Percentiles rank a stretch among this genome's conserved stretches.
Evolutionary conservation across 2,113 vertebrate genomes (phyloP).

Genomic region (Pachycephala philippinensis): DNA sequence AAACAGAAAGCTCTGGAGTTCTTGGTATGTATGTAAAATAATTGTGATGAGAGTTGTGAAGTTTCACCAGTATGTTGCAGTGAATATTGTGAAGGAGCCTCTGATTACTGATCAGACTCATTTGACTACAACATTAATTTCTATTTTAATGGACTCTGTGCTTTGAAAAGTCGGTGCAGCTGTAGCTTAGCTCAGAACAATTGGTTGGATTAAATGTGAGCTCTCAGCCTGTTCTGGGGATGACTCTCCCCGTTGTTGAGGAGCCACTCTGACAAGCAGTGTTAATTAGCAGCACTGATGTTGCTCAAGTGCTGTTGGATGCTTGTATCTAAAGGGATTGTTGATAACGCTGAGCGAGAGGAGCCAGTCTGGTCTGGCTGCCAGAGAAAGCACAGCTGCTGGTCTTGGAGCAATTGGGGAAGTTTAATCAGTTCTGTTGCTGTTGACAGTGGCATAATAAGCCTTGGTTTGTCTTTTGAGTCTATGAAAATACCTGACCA

Average conservation of each 20-base stretch:
- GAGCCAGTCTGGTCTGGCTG: background rate
- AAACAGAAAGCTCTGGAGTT: conserved; percentile 54
- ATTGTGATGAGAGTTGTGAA: background rate
- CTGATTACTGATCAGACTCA: background rate
- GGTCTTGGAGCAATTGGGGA: background rate
- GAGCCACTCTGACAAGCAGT: background rate
- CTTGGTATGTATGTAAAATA: conserved; percentile 35
- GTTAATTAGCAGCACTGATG: background rate
- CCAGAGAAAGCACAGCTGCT: background rate
- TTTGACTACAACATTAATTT: background rate
- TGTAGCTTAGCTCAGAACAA: background rate
- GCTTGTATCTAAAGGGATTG: background rate
- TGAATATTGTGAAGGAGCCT: background rate
- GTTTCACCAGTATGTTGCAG: background rate
- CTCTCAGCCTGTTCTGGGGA: background rate
- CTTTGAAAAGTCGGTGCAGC: background rate
- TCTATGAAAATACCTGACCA: background rate
- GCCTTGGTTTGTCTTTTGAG: background rate
- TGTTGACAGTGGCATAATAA: background rate
- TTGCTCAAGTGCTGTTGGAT: background rate
- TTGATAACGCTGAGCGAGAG: background rate
- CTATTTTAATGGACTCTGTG: background rate
- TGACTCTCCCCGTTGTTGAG: background rate
- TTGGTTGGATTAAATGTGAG: background rate
- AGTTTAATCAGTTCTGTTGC: background rate